Evolutionary conservation across 2,888 invertebrate genomes (phyloP).

Genomic region (Amiota communis): DNA sequence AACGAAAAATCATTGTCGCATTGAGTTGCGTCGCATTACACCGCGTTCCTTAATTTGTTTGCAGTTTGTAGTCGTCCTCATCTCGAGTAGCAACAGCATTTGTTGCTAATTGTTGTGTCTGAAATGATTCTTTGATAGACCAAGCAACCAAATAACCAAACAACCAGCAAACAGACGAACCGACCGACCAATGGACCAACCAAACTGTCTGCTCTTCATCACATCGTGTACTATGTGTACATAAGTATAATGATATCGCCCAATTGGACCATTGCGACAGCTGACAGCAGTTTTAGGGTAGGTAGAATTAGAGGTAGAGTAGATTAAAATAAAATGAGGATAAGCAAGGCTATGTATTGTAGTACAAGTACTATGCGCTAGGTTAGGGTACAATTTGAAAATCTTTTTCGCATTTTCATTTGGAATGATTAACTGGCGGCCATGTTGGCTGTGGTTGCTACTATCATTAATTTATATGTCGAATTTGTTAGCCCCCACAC

Average conservation of each 20-base stretch:
- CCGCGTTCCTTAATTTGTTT: too few species aligned
- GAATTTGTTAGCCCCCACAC: background rate
- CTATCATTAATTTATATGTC: constrained; percentile 4
- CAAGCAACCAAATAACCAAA: background rate
- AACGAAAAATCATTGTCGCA: too few species aligned
- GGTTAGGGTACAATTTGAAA: constrained; percentile 1
- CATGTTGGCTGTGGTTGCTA: constrained; percentile 5
- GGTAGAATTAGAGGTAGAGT: too few species aligned
- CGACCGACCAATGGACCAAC: background rate
- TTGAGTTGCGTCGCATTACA: too few species aligned
- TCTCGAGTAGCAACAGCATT: too few species aligned
- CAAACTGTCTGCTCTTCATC: background rate
- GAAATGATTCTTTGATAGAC: constrained; percentile 24
- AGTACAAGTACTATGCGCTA: too few species aligned
- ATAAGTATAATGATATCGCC: background rate
- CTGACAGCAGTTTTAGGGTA: background rate
- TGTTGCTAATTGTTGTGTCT: constrained; percentile 23
- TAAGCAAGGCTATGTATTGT: too few species aligned
- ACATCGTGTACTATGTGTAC: background rate
- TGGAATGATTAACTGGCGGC: constrained; percentile 20
- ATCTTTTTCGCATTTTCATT: constrained; percentile 21
- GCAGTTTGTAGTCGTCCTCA: too few species aligned
- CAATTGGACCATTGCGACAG: background rate
- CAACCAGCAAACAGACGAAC: background rate
- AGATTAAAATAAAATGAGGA: too few species aligned